A percentile compares a stretch with the other conserved stretches of the same genome.
These are phyloP conservation scores for Coboldia fuscipes DNA, from an alignment of 1,140 invertebrate species.

Conservation along the genomic window DNA sequence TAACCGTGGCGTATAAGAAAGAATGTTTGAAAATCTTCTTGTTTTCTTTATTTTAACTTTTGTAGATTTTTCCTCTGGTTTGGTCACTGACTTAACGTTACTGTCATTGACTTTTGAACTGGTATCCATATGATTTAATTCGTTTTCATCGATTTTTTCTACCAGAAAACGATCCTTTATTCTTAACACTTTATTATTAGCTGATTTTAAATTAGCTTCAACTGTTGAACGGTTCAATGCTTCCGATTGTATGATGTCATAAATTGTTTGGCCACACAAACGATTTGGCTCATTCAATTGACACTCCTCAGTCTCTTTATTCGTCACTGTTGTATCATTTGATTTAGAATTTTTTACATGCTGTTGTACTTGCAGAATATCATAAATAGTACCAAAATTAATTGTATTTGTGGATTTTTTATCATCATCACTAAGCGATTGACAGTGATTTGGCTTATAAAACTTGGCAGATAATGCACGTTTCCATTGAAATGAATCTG, in stretches of 20 bases:
- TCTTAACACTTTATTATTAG: background rate
- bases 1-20: conserved; percentile 12
- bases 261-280: background rate
- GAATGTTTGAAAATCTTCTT: conserved; percentile 18
- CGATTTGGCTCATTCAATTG: background rate
- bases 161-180: conserved; percentile 16
- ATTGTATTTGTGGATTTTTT: background rate
- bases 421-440: background rate
- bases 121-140: background rate
- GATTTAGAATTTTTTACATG: too few relatives aligned
- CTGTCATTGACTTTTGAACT: background rate
- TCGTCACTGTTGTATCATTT: background rate
- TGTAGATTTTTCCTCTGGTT: background rate
- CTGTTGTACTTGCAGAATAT: conserved; percentile 18
- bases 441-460: background rate
- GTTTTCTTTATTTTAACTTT: conserved; percentile 7
- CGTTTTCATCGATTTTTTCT: conserved; percentile 11
- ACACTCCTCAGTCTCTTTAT: background rate
- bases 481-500: conserved; percentile 3
- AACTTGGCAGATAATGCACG: conserved; percentile 5
- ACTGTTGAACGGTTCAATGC: background rate
- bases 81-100: background rate
- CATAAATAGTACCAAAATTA: conserved; percentile 20
- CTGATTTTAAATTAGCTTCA: background rate
- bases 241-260: conserved; percentile 3